Base-by-base conservation (phyloP, 2,888 invertebrate genomes). In the Apotomis betuletana region DNA sequence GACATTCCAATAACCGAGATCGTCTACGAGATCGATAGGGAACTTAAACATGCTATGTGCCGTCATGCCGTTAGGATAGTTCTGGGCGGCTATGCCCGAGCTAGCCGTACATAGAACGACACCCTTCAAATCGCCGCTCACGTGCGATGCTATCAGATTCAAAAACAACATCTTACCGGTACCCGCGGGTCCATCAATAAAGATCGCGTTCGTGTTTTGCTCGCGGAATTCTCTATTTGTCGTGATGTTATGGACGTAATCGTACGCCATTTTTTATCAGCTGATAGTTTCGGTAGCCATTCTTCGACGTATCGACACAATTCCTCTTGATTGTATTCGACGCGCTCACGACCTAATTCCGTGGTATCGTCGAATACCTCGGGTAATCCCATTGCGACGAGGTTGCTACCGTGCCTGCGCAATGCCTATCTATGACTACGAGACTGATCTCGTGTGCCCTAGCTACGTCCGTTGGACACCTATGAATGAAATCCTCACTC, bases 41-140 rank as follows among this genome's bases (percentile, higher is more conserved):
- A 70, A 58, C 55, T 51, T 70, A 27, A 70, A 70, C 70, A 70
- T 70, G 36, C 58, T 64, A 36, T 64, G 70, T 1, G 70, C 63
- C 5, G 63, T 70, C 8, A 51, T 69, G 41, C 69, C 69, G 41
- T 61, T 61, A n/a, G 15, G n/a, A 44, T 61, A 61, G 41, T 61
- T 54, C 6, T 52, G 51, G 5, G 68, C 68, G n/a, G 68, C 68
- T 8, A 60, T 68, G n/a, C 58, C 49, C n/a, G 49, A 51, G 49
- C 49, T 51, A 51, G 49, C 49, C 12, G 49, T 51, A 51, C 49
- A 51, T 12, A 51, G 4, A 9, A 51, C 49, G 49, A 51, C 12
- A 51, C 49, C 49, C 4, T 12, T 51, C 49, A 51, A 51, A 51
- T 51, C 49, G 9, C 49, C 49, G 49, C 49, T 3, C 49, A 51